Evolutionary conservation across 37 sponge, comb jelly and placozoan genomes (phyloP), one percentile per base, ranked within the genome.

Genomic region (Geodia barretti): DNA sequence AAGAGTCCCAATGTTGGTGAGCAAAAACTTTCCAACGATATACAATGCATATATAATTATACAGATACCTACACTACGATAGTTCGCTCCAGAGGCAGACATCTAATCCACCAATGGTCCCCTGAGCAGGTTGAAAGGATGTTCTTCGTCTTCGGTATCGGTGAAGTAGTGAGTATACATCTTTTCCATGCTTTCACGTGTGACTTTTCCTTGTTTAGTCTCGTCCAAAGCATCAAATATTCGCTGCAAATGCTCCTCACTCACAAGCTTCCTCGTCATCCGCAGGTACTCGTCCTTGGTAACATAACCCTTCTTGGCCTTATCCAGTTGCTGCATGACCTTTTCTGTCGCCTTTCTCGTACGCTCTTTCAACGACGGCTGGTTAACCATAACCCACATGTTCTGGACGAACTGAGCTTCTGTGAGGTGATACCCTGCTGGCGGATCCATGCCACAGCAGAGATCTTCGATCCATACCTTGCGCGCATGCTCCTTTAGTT

Each of bases 31-130:
- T n/a, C n/a, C n/a, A n/a, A n/a, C n/a, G n/a, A n/a, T n/a, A n/a
- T n/a, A n/a, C n/a, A n/a, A n/a, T n/a, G n/a, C n/a, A n/a, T n/a
- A n/a, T n/a, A n/a, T n/a, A n/a, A n/a, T n/a, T n/a, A n/a, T n/a
- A n/a, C n/a, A n/a, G n/a, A n/a, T n/a, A n/a, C n/a, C n/a, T n/a
- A n/a, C n/a, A n/a, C n/a, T n/a, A n/a, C n/a, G n/a, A n/a, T n/a
- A n/a, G n/a, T n/a, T n/a, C n/a, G n/a, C n/a, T n/a, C n/a, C n/a
- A n/a, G n/a, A n/a, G n/a, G n/a, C n/a, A n/a, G n/a, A n/a, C n/a
- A n/a, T 70, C 39, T 39, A 72, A 39, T 72, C 73, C 1, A 72
- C 73, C 11, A 72, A 39, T 35, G 73, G 73, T 72, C 73, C 73
- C 36, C n/a, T 39, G n/a, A 72, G 14, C 1, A 39, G 20, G 41